phyloP scores from a whole-genome alignment of 2,113 vertebrate species.

The Ginglymostoma cirratum region DNA sequence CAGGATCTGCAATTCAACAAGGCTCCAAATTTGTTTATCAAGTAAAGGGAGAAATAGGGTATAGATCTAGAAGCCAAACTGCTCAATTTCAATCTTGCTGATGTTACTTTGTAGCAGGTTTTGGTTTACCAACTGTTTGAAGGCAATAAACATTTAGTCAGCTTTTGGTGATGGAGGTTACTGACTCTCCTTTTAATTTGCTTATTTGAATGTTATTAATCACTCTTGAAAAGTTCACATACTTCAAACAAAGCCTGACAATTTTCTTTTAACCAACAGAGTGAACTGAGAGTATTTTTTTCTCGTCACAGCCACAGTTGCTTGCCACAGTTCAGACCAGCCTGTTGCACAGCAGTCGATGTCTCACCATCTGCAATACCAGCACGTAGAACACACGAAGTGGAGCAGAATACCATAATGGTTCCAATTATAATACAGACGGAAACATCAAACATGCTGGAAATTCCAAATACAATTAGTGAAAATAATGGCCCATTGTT shows the following conservation, averaged over 20 bases:
- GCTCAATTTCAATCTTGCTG: background rate
- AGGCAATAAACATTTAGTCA: background rate
- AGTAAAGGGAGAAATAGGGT: background rate
- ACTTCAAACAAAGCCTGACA: background rate
- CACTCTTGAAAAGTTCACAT: background rate
- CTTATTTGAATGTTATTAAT: background rate
- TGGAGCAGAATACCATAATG: background rate
- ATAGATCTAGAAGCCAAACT: background rate
- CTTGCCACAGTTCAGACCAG: background rate
- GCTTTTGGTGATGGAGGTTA: too few relatives aligned
- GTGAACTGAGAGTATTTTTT: too few relatives aligned
- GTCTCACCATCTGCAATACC: background rate
- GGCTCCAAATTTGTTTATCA: background rate
- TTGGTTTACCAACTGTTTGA: background rate
- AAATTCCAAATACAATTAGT: conserved; percentile 3
- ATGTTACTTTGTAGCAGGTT: background rate
- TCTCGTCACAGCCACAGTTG: background rate
- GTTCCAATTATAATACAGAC: background rate
- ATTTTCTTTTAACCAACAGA: background rate
- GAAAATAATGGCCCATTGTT: background rate
- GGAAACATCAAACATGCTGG: conserved; percentile 19
- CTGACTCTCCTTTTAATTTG: background rate
- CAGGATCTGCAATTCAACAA: background rate
- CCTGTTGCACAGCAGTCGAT: background rate
- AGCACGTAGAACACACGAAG: background rate